These are phyloP conservation scores for Apis laboriosa DNA, from an alignment of 1,140 invertebrate genomes.

Conservation along the genomic window DNA sequence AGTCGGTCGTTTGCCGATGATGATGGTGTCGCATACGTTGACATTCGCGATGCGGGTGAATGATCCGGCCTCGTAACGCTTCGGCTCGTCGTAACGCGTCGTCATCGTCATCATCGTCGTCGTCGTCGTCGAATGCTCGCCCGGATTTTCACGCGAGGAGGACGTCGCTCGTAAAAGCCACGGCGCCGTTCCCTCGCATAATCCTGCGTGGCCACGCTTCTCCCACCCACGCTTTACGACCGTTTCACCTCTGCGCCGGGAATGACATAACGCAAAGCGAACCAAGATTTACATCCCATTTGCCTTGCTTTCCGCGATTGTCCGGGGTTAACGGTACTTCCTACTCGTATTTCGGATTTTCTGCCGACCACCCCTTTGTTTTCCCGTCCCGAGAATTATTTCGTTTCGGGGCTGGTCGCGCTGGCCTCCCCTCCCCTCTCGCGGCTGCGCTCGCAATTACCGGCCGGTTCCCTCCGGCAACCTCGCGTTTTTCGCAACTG, in stretches of 20 bases:
- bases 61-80: constrained; percentile 17
- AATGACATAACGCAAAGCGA: constrained; percentile 64
- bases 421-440: too few relatives aligned
- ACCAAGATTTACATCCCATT: constrained; percentile 65
- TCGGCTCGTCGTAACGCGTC: constrained; percentile 34
- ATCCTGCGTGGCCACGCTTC: constrained; percentile 38
- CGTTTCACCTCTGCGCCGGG: constrained; percentile 42
- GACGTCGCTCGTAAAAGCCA: constrained; percentile 56
- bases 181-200: constrained; percentile 38
- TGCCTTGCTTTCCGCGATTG: constrained; percentile 57
- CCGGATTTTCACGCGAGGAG: constrained; percentile 54
- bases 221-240: constrained; percentile 52
- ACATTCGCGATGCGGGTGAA: not conserved
- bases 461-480: not conserved
- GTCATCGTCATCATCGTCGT: too few relatives aligned
- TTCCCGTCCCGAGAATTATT: constrained; percentile 49
- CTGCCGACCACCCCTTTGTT: constrained; percentile 38
- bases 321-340: constrained; percentile 32
- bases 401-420: constrained; percentile 41
- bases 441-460: constrained; percentile 38
- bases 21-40: not conserved
- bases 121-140: not conserved
- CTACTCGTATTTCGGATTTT: constrained; percentile 53
- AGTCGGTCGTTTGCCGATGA: constrained; percentile 2
- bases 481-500: constrained; percentile 34